Base-by-base conservation (phyloP, 2,888 invertebrate species). In the Diogma glabrata region DNA sequence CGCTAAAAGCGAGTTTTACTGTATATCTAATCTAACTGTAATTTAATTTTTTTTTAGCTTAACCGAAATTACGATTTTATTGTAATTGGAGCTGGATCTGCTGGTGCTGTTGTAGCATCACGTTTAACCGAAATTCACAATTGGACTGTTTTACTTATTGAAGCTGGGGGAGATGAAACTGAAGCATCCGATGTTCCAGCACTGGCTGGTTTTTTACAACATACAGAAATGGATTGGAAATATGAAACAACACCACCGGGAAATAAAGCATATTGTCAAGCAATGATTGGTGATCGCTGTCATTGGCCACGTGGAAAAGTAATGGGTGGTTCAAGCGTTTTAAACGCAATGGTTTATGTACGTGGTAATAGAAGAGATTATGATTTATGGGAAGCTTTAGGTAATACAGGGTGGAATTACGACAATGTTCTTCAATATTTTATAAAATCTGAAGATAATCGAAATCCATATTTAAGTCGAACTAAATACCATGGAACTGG, bases 301-400 rank as follows among this genome's bases (percentile, higher is more conserved):
- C 88, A 88, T 69, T 91, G 90, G 91, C 90, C 91, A 3, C 75
- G 95, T 56, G 95, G 95, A 49, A 92, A 90, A 67, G 91, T 87
- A 16, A 75, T 93, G 19, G 92, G 92, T 20, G 92, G 94, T 12
- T 81, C 84, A 51, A 88, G 88, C 60, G 87, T 89, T 2, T 76
- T 92, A 1, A 93, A 93, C 66, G 88, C 88, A 12, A 92, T 94
- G 92, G 79, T 92, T 28, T 94, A 94, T 70, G 83, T 90, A 10
- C 77, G 94, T 49, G 93, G 93, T 50, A 92, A 90, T 62, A 77
- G 79, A 57, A 79, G 81, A 53, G 92, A 93, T 63, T 94, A 89
- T 70, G 88, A 93, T 64, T 75, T 79, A 20, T 94, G 93, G 93
- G 87, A 85, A 28, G 74, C 75, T 0, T 70, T 83, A 28, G 93